phyloP scores from a whole-genome alignment of 2,888 invertebrate genomes.

The Antheraea yamamai region DNA sequence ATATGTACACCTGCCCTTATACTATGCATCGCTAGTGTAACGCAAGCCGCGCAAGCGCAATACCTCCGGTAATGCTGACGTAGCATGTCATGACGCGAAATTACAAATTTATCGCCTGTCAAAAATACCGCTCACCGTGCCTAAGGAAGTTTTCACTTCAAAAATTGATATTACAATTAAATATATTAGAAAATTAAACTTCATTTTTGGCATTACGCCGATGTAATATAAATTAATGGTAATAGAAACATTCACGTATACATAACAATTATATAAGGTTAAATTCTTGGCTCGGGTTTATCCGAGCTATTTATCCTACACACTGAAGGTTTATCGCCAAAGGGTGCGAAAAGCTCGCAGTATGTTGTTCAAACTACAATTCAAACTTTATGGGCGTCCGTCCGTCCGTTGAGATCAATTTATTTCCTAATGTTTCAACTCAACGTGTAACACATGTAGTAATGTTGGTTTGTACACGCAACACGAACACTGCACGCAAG shows the following conservation, averaged over 20 bases:
- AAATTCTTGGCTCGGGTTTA: conserved; percentile 26
- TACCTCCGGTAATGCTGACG: too few relatives aligned
- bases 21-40: too few relatives aligned
- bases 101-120: too few relatives aligned
- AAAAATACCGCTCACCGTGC: too few relatives aligned
- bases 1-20: too few relatives aligned
- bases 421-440: conserved; percentile 44
- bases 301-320: conserved; percentile 35
- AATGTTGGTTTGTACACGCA: conserved; percentile 28
- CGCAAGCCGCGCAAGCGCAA: too few relatives aligned
- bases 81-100: too few relatives aligned
- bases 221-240: too few relatives aligned
- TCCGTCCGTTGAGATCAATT: conserved; percentile 54
- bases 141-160: too few relatives aligned
- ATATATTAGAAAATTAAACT: neutral
- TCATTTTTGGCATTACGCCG: neutral
- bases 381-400: conserved; percentile 57
- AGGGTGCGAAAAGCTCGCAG: conserved; percentile 58
- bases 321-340: conserved; percentile 39
- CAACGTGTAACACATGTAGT: conserved; percentile 25
- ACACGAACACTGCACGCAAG: conserved; percentile 48
- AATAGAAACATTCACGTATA: neutral
- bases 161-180: too few relatives aligned
- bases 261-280: neutral
- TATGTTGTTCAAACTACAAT: conserved; percentile 32